Base-by-base conservation (phyloP, 2,797 vertebrate species). In the Microctenopoma steveboyesi region DNA sequence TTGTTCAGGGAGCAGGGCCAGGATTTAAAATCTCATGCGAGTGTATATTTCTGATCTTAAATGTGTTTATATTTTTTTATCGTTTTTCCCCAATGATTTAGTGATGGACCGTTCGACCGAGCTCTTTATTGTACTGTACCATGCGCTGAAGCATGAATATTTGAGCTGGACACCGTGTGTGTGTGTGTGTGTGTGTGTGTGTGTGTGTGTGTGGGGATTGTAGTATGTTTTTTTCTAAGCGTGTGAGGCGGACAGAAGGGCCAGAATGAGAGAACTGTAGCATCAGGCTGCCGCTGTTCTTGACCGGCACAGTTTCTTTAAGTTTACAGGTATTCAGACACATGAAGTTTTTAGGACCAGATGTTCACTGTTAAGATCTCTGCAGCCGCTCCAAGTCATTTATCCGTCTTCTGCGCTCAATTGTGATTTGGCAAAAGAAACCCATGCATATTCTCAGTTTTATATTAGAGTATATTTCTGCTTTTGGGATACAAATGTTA, bases 261-360 rank as follows among this genome's bases (percentile, higher is more conserved):
- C 91, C 91, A 79, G 85, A 81, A 93, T 92, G 92, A 93, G 91
- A 91, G 90, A 90, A 92, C 85, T 22, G 30, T 13, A 30, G 78
- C 28, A 46, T 56, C 48, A 40, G 72, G 72, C 78, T 48, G 2
- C 42, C 11, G 12, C n/a, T 37, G 79, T 90, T 93, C 92, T 92
- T 92, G 91, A 93, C 72, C 87, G 91, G 92, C 92, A 76, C 79
- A 90, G 74, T 89, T 89, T 70, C 45, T 30, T 30, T 30, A 30
- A 85, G 76, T 82, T 82, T 52, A 83, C 86, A 79, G 83, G 84
- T 83, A 83, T 92, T 65, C 75, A 71, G 39, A 63, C 58, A 72
- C 10, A 2, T 61, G 43, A 67, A 14, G 63, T 65, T 68, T 86
- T 81, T 91, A 76, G 72, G 62, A 79, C 42, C 71, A 79, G 85